phyloP scores from a whole-genome alignment of 2,888 invertebrate species.

The Ornithoptera alexandrae region DNA sequence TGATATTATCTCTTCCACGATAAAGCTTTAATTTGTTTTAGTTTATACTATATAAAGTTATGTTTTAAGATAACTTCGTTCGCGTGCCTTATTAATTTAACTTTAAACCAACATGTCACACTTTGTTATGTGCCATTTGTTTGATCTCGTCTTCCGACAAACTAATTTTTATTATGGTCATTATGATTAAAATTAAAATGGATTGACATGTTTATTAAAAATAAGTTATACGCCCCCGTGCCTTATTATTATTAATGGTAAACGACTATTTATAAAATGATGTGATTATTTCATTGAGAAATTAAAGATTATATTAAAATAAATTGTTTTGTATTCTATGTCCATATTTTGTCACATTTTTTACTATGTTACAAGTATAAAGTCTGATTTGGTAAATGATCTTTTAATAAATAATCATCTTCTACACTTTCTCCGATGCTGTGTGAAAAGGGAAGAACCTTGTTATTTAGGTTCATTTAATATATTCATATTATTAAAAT shows the following conservation, averaged over 20 bases:
- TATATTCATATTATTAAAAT: no score
- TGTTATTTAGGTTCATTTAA: no score
- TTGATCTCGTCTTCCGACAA: conserved; percentile 69
- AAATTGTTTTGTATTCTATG: no score
- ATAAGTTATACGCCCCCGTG: conserved; percentile 9
- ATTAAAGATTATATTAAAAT: neutral
- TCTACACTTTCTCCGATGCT: no score
- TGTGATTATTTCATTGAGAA: conserved; percentile 1
- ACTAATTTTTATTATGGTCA: conserved; percentile 36
- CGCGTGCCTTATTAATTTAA: conserved; percentile 48
- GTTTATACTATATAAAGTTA: conserved; percentile 48
- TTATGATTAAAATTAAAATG: conserved; percentile 18
- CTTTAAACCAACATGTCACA: conserved; percentile 21
- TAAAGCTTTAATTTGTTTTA: conserved; percentile 77
- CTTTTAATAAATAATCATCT: no score
- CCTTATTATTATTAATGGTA: conserved; percentile 17
- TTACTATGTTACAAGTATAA: no score
- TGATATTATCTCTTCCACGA: conserved; percentile 75
- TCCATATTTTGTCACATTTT: no score
- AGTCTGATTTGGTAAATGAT: no score
- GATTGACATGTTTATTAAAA: conserved; percentile 6
- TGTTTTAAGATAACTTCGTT: conserved; percentile 30
- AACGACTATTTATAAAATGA: conserved; percentile 5
- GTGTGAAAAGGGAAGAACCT: no score
- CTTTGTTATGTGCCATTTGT: conserved; percentile 42